Conservation (phyloP, 2,888 invertebrate species). For the Scaptomyza reducta region DNA sequence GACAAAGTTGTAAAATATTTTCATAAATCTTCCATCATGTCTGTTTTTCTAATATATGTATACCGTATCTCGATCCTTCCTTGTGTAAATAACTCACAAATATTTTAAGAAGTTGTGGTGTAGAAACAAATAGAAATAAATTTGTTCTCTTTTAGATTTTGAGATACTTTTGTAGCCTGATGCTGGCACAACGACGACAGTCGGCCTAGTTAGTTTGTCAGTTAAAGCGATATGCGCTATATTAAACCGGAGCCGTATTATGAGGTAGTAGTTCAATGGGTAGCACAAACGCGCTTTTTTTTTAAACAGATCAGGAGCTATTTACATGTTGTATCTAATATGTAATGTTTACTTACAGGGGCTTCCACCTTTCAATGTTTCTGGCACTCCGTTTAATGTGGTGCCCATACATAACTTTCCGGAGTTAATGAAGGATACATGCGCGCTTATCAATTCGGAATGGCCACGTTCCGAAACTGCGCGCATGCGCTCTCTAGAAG, state of each 20-base stretch:
- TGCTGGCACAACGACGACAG: conserved; percentile 56
- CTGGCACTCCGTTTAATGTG: conserved; percentile 85
- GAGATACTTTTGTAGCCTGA: conserved; percentile 55
- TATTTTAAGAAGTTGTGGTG: conserved; percentile 15
- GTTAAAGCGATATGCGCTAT: conserved; percentile 80
- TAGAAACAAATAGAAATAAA: conserved; percentile 46
- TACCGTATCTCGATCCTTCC: conserved; percentile 7
- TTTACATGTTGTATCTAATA: background rate
- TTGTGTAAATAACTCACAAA: conserved; percentile 51
- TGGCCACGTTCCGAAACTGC: conserved; percentile 93
- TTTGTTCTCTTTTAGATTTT: conserved; percentile 74
- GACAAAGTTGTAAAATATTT: conserved; percentile 8
- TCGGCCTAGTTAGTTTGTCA: conserved; percentile 58
- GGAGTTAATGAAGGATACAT: conserved; percentile 89
- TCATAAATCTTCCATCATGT: background rate
- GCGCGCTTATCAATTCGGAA: conserved; percentile 92
- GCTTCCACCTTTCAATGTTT: conserved; percentile 84
- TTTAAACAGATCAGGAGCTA: background rate
- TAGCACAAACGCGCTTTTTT: conserved; percentile 5
- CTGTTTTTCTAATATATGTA: background rate
- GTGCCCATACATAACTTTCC: conserved; percentile 90
- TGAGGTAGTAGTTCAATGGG: conserved; percentile 81
- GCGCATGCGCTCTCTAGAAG: conserved; percentile 89
- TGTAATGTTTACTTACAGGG: conserved; percentile 71
- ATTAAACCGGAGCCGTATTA: conserved; percentile 83